phyloP scores from a whole-genome alignment of 2,888 invertebrate species.

The Rotaria socialis region DNA sequence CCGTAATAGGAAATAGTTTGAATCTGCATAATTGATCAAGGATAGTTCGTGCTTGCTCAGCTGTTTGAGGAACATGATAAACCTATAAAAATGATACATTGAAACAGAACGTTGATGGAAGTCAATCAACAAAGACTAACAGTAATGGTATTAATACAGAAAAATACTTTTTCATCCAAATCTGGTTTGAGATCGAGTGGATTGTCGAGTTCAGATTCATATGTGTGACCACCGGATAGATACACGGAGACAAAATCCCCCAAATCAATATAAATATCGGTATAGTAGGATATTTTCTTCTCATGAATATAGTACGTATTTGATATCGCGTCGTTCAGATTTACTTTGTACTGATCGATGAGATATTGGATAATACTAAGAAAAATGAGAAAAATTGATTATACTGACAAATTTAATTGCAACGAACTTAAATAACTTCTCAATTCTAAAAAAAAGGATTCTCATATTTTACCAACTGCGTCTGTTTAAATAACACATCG shows the following conservation, averaged over 20 bases:
- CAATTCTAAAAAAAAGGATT: no score
- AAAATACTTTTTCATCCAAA: no score
- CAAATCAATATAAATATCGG: not conserved
- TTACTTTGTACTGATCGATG: not conserved
- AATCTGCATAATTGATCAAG: not conserved
- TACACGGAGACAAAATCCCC: not conserved
- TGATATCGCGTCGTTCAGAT: not conserved
- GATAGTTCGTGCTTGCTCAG: not conserved
- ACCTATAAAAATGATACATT: not conserved
- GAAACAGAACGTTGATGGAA: no score
- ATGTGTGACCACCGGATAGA: no score
- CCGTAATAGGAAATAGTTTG: not conserved
- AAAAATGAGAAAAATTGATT: not conserved
- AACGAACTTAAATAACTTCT: no score
- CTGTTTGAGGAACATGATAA: not conserved
- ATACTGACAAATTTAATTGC: not conserved
- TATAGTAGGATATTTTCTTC: not conserved
- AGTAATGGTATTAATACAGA: no score
- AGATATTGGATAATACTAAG: not conserved
- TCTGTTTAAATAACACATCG: no score
- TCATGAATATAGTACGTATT: not conserved
- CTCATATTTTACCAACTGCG: no score
- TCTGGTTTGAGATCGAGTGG: no score
- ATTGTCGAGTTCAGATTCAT: no score
- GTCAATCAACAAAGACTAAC: not conserved